Evolutionary conservation across 2,888 invertebrate genomes (phyloP).

Genomic region (Parthenolecanium corni): DNA sequence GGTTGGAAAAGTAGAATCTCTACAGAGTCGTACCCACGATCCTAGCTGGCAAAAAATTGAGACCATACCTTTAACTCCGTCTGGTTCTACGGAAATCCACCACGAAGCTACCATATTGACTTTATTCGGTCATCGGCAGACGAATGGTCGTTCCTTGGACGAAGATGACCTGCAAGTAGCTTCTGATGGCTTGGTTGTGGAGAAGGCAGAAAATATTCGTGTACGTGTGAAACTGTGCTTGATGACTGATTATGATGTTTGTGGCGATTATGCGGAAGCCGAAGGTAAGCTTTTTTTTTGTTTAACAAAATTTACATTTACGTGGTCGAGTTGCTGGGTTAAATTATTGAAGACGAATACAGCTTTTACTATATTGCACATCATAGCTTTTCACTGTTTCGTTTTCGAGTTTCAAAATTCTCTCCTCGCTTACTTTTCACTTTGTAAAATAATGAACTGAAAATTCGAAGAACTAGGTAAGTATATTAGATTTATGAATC

Average conservation of each 20-base stretch:
- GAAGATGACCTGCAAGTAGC: conserved; percentile 45
- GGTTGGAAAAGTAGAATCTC: conserved; percentile 35
- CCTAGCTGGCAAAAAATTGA: conserved; percentile 57
- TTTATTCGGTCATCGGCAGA: conserved; percentile 41
- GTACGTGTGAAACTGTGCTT: conserved; percentile 73
- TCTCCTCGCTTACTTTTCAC: no score
- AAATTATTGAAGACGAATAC: no score
- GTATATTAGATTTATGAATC: no score
- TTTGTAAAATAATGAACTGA: no score
- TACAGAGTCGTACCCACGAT: conserved; percentile 28
- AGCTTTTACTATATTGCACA: no score
- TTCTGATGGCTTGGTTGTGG: conserved; percentile 44
- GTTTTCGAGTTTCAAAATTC: no score
- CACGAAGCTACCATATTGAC: conserved; percentile 59
- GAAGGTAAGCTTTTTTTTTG: conserved; percentile 56
- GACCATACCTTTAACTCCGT: conserved; percentile 56
- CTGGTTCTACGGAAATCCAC: conserved; percentile 56
- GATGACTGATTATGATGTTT: conserved; percentile 64
- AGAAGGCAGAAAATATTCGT: conserved; percentile 44
- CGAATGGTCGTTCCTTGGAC: conserved; percentile 44
- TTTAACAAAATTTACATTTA: no score
- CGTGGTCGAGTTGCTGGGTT: no score
- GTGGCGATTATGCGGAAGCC: conserved; percentile 72
- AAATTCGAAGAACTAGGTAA: no score
- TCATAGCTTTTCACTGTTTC: no score